A percentile compares a stretch with the other conserved stretches of the same genome.
These are phyloP conservation scores for Craseonycteris thonglongyai DNA, from an alignment of 2,113 vertebrate genomes.

Conservation along the genomic window DNA sequence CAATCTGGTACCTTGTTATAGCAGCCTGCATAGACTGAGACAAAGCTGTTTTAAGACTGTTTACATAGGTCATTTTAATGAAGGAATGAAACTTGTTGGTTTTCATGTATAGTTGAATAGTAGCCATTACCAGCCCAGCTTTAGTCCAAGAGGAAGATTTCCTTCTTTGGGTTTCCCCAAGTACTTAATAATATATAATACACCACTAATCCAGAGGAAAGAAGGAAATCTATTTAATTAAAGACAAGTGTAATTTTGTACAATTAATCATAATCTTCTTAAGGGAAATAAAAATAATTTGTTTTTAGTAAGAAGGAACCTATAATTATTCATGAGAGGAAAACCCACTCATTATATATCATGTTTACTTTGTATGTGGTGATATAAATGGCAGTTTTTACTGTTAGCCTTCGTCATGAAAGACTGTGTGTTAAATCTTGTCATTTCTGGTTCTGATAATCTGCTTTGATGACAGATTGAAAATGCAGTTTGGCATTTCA, in stretches of 20 bases:
- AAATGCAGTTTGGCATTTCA: slow-evolving; percentile 25
- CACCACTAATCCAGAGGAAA: slow-evolving; percentile 25
- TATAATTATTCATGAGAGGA: slow-evolving; percentile 45
- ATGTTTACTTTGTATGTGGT: background rate
- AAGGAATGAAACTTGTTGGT: background rate
- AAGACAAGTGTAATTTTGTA: slow-evolving; percentile 56
- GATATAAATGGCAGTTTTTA: background rate
- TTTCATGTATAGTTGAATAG: background rate
- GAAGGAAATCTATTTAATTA: slow-evolving; percentile 46
- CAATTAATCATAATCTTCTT: slow-evolving; percentile 61
- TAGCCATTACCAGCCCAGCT: background rate
- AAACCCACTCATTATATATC: slow-evolving; percentile 21
- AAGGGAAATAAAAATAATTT: slow-evolving; percentile 63
- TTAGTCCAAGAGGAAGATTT: background rate
- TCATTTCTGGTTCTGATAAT: slow-evolving; percentile 48
- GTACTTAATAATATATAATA: slow-evolving; percentile 33
- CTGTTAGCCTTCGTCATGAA: background rate
- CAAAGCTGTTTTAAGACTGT: background rate
- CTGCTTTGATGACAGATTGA: slow-evolving; percentile 63
- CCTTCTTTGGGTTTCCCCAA: background rate
- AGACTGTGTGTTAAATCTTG: slow-evolving; percentile 11
- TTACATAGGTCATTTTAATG: background rate
- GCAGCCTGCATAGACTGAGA: background rate
- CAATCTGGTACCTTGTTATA: background rate
- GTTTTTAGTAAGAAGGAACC: slow-evolving; percentile 28